Percentiles rank a stretch among this genome's conserved stretches.
Conservation (phyloP, 2,113 vertebrate genomes). For the Rhynchomys soricoides region DNA sequence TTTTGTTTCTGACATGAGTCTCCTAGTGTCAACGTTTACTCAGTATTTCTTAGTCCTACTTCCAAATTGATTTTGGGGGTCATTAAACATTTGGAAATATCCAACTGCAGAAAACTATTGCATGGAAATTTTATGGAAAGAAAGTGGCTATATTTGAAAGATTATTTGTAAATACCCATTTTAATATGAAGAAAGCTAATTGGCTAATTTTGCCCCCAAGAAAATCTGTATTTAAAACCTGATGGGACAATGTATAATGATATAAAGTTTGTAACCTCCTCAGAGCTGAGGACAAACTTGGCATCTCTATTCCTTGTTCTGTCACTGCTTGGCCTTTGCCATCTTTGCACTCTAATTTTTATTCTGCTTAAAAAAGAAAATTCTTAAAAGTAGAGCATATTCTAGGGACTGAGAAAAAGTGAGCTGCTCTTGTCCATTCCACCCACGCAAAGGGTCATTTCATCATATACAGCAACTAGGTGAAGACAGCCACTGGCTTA, state of each 20-base stretch:
- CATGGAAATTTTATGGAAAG: constrained; percentile 36
- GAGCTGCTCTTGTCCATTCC: constrained; percentile 90
- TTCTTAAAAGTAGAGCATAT: constrained; percentile 52
- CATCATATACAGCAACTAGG: constrained; percentile 84
- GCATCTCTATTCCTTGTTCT: neutral
- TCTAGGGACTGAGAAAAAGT: constrained; percentile 69
- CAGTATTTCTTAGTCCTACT: constrained; percentile 30
- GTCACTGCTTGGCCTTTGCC: constrained; percentile 20
- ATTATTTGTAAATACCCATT: constrained; percentile 54
- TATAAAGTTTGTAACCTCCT: constrained; percentile 7
- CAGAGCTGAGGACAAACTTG: constrained; percentile 5
- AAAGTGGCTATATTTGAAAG: neutral
- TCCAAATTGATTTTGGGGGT: neutral
- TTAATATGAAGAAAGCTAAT: constrained; percentile 33
- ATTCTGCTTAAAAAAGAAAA: constrained; percentile 30
- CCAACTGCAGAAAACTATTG: neutral
- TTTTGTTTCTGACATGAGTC: constrained; percentile 25
- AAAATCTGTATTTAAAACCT: constrained; percentile 38
- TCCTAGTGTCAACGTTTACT: neutral
- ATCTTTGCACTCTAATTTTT: constrained; percentile 71
- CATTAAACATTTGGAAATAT: constrained; percentile 12
- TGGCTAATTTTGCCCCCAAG: neutral
- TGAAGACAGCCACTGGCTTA: constrained; percentile 86
- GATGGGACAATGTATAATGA: neutral
- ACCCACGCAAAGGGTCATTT: constrained; percentile 86